Evolutionary conservation across 1,140 invertebrate species (phyloP), one percentile per base, ranked within the genome.

Genomic region (Chlorops oryzae): DNA sequence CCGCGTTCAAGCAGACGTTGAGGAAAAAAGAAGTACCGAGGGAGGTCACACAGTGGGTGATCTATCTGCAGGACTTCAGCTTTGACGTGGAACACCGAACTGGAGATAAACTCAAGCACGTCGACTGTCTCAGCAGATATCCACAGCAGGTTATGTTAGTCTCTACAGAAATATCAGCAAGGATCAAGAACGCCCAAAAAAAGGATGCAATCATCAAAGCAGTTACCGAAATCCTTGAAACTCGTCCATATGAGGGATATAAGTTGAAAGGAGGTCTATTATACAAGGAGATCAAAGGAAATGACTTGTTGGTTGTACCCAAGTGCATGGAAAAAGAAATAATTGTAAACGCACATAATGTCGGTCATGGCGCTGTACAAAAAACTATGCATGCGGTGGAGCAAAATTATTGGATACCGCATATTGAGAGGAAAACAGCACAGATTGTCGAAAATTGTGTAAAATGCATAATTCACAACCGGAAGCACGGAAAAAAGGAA

Each of bases 371-470:
- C 21, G 43, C 37, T 2, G 22, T 59, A 2, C 52, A 37, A 18
- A 77, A 74, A 50, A 74, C 61, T 2, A 59, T 65, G 50, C 64
- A 69, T 15, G 23, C 62, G 5, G 59, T 75, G 3, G 54, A 47
- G 24, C 57, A 61, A 56, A 62, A 75, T 12, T 75, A 64, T 57
- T 74, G 52, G 35, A 66, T 76, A 24, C 44, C 59, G 2, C 61
- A 72, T 2, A 5, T 74, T 39, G 32, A 47, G 10, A 43, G 55
- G 6, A 73, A 68, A 41, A 59, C n/a, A n/a, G n/a, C n/a, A n/a
- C n/a, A n/a, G n/a, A n/a, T n/a, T n/a, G n/a, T n/a, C n/a, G n/a
- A n/a, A n/a, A n/a, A n/a, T n/a, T 37, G 35, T 37, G 35, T 37
- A 37, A 37, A 37, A n/a, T 37, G 35, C 35, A 37, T 37, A 37